Base-by-base conservation (phyloP, 2,113 vertebrate genomes). In the Anarrhichthys ocellatus region DNA sequence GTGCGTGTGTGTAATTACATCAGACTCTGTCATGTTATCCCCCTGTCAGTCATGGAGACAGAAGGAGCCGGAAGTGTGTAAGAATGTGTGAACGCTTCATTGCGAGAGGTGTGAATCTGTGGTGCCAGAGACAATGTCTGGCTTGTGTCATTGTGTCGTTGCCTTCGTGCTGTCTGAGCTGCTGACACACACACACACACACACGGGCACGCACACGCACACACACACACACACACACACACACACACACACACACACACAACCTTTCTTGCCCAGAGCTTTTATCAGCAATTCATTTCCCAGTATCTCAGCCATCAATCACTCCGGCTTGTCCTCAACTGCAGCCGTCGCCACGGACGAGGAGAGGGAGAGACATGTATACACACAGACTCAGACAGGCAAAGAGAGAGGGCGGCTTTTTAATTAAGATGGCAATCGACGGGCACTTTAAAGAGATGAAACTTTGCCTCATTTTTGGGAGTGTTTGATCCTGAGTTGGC, bases 201-300 rank as follows among this genome's bases (percentile, higher is more conserved):
- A 34, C 64, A 59, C 73, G n/a, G n/a, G n/a, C 42, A 44, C 42
- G 38, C 48, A 34, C 64, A 59, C 73, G n/a, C 1, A n/a, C 65
- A 46, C 5, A 22, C 65, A 46, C 5, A 27, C 65, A 46, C 5
- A 22, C 65, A 46, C 5, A 27, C 65, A 46, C 5, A 27, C 65
- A 46, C 3, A 27, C 65, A 46, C 5, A 27, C 65, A 54, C 5
- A 27, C 65, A 46, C 5, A 27, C 65, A 54, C 48, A 62, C 75
- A 44, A 90, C 87, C 87, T 91, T 84, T 88, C 82, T 78, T 70
- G 87, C 88, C 77, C 83, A 68, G 74, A 84, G 82, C 84, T 90
- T 91, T 91, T 92, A 94, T 94, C 91, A 92, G 93, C 84, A 92
- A 92, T 93, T 90, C 82, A 93, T 93, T 93, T 91, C 81, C 89